These are phyloP conservation scores for Agrenia bidenticulata DNA, from an alignment of 2,888 invertebrate species.

Conservation along the genomic window DNA sequence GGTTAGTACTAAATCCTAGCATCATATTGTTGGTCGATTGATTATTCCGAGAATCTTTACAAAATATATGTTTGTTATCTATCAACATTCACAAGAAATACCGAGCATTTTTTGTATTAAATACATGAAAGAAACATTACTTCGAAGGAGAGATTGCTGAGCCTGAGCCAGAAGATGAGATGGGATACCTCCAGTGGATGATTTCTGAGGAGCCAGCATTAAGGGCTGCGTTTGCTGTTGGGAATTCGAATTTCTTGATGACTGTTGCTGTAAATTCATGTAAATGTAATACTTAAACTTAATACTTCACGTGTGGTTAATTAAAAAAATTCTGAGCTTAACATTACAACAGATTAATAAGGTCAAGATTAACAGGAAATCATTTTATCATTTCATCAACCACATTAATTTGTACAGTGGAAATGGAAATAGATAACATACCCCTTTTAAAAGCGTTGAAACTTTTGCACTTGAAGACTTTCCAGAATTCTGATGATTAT, in stretches of 20 bases:
- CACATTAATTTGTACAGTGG: too few species aligned
- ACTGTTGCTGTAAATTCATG: slow-evolving; percentile 59
- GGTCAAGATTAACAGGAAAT: too few species aligned
- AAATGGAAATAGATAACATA: too few species aligned
- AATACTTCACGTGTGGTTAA: background rate
- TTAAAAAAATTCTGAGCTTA: too few species aligned
- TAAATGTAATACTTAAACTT: slow-evolving; percentile 2
- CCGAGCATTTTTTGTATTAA: slow-evolving; percentile 8
- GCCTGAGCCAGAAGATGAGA: slow-evolving; percentile 58
- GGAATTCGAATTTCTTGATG: slow-evolving; percentile 56
- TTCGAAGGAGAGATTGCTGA: slow-evolving; percentile 59
- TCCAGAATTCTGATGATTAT: slow-evolving; percentile 43
- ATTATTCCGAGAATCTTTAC: slow-evolving; percentile 39
- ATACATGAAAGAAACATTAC: slow-evolving; percentile 48
- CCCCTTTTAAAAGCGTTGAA: slow-evolving; percentile 59
- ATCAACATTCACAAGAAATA: background rate
- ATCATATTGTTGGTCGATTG: slow-evolving; percentile 49
- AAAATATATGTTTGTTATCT: slow-evolving; percentile 18
- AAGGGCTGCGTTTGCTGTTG: slow-evolving; percentile 60
- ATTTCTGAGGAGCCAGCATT: slow-evolving; percentile 60
- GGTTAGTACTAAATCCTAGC: slow-evolving; percentile 48
- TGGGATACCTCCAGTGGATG: slow-evolving; percentile 58
- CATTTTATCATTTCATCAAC: too few species aligned
- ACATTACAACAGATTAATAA: too few species aligned
- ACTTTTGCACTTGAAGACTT: slow-evolving; percentile 55